Evolutionary conservation across 1,140 invertebrate genomes (phyloP).

Genomic region (Popillia japonica): DNA sequence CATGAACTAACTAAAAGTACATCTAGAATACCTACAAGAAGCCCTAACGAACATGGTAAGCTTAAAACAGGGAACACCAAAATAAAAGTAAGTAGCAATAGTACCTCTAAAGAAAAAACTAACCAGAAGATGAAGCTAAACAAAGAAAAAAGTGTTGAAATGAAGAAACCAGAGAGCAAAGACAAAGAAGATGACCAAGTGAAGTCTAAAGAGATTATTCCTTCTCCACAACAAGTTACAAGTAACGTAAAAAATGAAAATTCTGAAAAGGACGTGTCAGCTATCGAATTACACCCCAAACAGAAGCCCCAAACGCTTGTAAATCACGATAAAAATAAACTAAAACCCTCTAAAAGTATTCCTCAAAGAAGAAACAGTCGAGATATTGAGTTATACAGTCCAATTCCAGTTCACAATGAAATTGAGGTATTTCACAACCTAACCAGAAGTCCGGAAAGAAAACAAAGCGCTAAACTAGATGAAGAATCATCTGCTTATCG

Average conservation of each 20-base stretch:
- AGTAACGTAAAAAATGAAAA: not conserved
- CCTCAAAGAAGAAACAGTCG: conserved; percentile 26
- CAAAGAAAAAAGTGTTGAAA: not conserved
- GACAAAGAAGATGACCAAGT: not conserved
- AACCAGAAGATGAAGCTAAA: not conserved
- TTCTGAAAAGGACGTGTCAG: not conserved
- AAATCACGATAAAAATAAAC: not conserved
- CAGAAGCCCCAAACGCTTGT: not conserved
- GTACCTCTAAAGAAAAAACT: not conserved
- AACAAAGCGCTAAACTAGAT: not conserved
- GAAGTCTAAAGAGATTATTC: not conserved
- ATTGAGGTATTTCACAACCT: conserved; percentile 71
- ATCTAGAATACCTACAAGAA: conserved; percentile 38
- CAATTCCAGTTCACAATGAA: conserved; percentile 65
- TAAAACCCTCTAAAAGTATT: not conserved
- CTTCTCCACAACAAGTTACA: not conserved
- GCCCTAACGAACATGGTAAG: not conserved
- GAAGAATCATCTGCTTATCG: not conserved
- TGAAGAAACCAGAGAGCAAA: not conserved
- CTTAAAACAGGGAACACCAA: not conserved
- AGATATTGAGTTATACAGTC: conserved; percentile 51
- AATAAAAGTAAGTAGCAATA: conserved; percentile 1
- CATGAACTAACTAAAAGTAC: not conserved
- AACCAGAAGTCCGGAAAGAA: conserved; percentile 54
- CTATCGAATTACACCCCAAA: conserved; percentile 5